Base-by-base conservation (phyloP, 2,113 vertebrate genomes). In the Pungitius pungitius region DNA sequence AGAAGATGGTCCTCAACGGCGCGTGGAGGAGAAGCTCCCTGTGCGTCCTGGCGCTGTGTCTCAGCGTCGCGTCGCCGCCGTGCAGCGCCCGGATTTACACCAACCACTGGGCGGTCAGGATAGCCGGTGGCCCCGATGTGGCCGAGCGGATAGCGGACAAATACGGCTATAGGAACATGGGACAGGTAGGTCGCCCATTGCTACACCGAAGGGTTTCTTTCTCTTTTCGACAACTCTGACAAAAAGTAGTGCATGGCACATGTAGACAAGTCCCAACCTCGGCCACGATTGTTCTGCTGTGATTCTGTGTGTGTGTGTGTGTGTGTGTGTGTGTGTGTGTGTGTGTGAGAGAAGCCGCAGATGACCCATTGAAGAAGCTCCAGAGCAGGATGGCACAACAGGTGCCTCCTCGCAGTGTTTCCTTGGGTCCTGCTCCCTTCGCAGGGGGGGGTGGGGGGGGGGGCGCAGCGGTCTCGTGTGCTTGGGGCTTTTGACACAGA, bases 91-190 rank as follows among this genome's bases (percentile, higher is more conserved):
- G 96, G 88, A 93, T 96, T 85, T 99, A 97, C 95, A 99, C 97
- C 91, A 99, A 99, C 96, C 97, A 99, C 94, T 99, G 97, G 97
- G 97, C 97, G 76, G 95, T 99, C 85, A 93, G 96, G 91, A 98
- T 99, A 90, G 62, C 91, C 55, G 97, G 97, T 69, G 97, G 96
- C 82, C 78, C 93, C 70, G 90, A 93, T n/a, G 92, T 96, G 88
- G 97, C 97, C 81, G 93, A 96, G 83, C 90, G 94, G 87, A 97
- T 99, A 88, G 97, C 97, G 77, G 94, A 91, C 86, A 98, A 97
- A 92, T 99, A 98, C 86, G 97, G 97, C 86, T 99, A 97, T 92
- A 92, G 94, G 92, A 99, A 99, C 91, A 93, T 99, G 86, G 97
- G 97, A 92, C 97, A 98, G 97, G 97, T 99, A 96, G 91, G 93